These are phyloP conservation scores for Trypoxylon attenuatum DNA, from an alignment of 2,888 invertebrate species.

Conservation along the genomic window DNA sequence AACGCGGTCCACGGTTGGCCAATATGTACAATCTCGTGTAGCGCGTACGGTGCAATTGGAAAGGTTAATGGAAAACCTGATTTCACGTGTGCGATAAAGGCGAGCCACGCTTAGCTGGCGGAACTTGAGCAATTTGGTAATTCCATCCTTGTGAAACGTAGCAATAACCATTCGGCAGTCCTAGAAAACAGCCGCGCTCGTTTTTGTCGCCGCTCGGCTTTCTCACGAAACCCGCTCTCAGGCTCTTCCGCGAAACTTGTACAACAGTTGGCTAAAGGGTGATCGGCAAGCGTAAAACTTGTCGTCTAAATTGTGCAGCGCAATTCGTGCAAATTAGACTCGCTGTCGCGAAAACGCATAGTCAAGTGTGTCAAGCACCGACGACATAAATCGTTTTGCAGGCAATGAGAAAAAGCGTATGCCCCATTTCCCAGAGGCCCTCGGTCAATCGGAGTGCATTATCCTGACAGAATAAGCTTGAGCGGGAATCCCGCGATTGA, in stretches of 20 bases:
- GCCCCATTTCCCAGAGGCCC: background rate
- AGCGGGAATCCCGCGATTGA: constrained; percentile 1
- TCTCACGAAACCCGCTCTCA: too few relatives aligned
- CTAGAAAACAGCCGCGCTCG: too few relatives aligned
- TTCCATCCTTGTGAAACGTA: too few relatives aligned
- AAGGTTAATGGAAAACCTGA: constrained; percentile 4
- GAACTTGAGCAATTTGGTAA: background rate
- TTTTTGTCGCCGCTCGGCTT: too few relatives aligned
- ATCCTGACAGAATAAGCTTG: background rate
- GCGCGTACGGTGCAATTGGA: background rate
- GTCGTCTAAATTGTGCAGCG: background rate
- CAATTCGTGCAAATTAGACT: background rate
- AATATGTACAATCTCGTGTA: too few relatives aligned
- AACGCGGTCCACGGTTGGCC: too few relatives aligned
- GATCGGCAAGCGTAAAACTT: too few relatives aligned
- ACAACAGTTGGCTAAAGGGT: too few relatives aligned
- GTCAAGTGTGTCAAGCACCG: background rate
- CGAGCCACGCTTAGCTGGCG: background rate
- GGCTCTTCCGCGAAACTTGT: too few relatives aligned
- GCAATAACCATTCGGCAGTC: too few relatives aligned
- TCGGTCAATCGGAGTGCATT: constrained; percentile 5
- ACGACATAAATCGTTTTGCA: constrained; percentile 27
- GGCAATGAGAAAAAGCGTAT: constrained; percentile 37
- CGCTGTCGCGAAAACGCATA: background rate
- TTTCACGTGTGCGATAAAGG: background rate